phyloP scores from a whole-genome alignment of 2,113 vertebrate genomes.

The Austrofundulus limnaeus region DNA sequence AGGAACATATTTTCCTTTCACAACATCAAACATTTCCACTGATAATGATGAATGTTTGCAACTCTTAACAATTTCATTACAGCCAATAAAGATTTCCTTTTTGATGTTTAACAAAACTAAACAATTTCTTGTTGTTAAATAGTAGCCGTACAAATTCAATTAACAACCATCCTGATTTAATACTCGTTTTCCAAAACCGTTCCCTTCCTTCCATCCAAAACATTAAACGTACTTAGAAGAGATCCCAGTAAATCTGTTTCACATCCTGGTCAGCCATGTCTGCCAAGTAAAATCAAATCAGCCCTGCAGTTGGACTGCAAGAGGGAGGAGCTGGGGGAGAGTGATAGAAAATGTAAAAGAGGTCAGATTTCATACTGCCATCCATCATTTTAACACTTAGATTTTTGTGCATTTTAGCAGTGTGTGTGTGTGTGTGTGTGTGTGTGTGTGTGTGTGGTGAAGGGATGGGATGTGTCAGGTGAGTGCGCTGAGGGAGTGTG shows the following conservation, averaged over 20 bases:
- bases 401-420: constrained; percentile 40
- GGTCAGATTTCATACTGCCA: constrained; percentile 62
- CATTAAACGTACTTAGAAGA: neutral
- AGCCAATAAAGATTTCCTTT: too few relatives aligned
- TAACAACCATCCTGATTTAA: neutral
- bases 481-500: constrained; percentile 19
- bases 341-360: constrained; percentile 61
- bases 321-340: constrained; percentile 16
- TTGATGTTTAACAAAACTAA: too few relatives aligned
- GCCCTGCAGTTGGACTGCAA: constrained; percentile 14
- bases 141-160: neutral
- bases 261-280: constrained; percentile 20
- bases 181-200: neutral
- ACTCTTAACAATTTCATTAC: too few relatives aligned
- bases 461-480: constrained; percentile 13
- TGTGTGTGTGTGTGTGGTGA: constrained; percentile 15
- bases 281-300: constrained; percentile 40
- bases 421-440: constrained; percentile 17
- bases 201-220: neutral
- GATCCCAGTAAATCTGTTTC: constrained; percentile 2
- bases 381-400: constrained; percentile 71
- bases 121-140: neutral
- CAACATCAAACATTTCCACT: too few relatives aligned
- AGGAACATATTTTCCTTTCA: too few relatives aligned
- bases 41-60: too few relatives aligned